Evolutionary conservation across 2,888 invertebrate species (phyloP).

Genomic region (Adelognathus sp.): DNA sequence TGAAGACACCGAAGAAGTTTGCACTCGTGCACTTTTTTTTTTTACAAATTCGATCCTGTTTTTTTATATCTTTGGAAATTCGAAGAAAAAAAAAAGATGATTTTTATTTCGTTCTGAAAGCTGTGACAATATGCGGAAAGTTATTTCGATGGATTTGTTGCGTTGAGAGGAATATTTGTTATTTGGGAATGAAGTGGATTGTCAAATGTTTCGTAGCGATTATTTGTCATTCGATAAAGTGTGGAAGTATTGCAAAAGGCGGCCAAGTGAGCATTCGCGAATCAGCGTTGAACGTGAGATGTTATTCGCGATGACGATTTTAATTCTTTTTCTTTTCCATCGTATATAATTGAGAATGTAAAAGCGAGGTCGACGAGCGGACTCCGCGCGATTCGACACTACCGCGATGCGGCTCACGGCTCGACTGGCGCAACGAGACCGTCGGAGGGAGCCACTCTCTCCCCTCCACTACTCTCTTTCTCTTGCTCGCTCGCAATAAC

Average conservation of each 20-base stretch:
- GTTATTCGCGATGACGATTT: background rate
- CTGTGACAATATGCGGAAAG: too few relatives aligned
- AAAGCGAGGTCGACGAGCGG: constrained; percentile 28
- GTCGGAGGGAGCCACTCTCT: constrained; percentile 74
- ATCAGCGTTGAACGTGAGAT: background rate
- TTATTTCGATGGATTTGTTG: too few relatives aligned
- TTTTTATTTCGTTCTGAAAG: background rate
- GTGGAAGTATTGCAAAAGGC: background rate
- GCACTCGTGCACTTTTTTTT: too few relatives aligned
- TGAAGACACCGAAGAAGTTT: too few relatives aligned
- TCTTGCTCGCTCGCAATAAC: too few relatives aligned
- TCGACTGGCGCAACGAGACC: constrained; percentile 73
- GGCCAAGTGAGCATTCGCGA: background rate
- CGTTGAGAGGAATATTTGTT: background rate
- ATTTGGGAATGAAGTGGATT: background rate
- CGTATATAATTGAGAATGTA: constrained; percentile 24
- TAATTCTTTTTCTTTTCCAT: too few relatives aligned
- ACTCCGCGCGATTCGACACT: constrained; percentile 61
- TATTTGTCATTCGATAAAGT: background rate
- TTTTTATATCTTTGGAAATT: background rate
- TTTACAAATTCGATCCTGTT: background rate
- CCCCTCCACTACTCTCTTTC: constrained; percentile 48
- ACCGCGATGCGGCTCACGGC: constrained; percentile 78
- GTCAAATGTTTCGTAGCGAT: background rate
- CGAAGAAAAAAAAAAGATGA: background rate